Percentiles rank a stretch among this genome's conserved stretches.
phyloP scores from a whole-genome alignment of 2,888 invertebrate species.

The Isoperla grammatica region DNA sequence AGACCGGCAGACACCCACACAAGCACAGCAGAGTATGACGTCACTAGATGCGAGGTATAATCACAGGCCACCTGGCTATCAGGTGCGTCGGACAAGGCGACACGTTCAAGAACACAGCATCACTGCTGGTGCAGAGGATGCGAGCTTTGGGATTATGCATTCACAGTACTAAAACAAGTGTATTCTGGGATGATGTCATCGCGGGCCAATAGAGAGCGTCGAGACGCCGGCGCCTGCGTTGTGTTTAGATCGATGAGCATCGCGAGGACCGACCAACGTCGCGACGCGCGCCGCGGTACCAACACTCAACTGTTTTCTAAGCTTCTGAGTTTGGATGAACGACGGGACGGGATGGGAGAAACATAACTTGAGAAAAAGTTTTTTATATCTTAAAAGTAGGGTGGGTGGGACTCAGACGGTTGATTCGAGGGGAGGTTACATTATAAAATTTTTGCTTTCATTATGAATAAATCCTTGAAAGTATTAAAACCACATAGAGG shows the following conservation, averaged over 20 bases:
- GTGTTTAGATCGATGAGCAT: neutral
- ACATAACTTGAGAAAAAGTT: no score
- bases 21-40: neutral
- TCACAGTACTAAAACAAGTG: neutral
- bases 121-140: slow-evolving; percentile 14
- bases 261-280: neutral
- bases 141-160: neutral
- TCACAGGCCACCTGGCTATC: no score
- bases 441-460: no score
- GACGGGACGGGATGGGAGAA: no score
- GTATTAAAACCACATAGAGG: no score
- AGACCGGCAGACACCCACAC: no score
- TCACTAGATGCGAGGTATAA: neutral
- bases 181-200: slow-evolving; percentile 26
- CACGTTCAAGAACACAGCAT: neutral
- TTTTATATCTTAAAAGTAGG: no score
- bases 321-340: neutral
- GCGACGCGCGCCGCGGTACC: neutral
- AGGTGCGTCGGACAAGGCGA: no score
- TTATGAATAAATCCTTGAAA: no score
- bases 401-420: no score
- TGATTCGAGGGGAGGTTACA: no score
- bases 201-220: slow-evolving; percentile 13
- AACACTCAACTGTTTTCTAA: neutral
- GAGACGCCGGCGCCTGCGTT: slow-evolving; percentile 23